Conservation (phyloP, 1,140 invertebrate species). For the Pseudachorutes palmiensis region DNA sequence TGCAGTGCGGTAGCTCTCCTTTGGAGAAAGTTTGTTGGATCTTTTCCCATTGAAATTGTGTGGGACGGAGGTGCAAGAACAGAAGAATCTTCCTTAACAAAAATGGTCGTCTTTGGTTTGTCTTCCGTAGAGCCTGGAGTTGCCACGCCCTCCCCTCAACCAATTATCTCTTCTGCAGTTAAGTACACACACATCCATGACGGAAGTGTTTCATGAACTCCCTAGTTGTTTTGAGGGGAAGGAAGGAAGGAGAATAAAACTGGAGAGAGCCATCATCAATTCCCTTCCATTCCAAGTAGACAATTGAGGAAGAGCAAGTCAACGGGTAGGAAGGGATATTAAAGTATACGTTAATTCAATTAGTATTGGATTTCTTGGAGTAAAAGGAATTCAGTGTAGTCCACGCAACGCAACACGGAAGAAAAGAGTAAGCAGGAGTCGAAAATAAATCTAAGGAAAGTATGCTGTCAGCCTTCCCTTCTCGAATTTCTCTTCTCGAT, state of each 20-base stretch:
- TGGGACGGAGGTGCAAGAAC: no score
- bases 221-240: background rate
- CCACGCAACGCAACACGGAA: background rate
- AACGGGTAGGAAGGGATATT: background rate
- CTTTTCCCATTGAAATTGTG: no score
- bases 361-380: background rate
- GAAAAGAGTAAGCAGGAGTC: background rate
- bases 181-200: no score
- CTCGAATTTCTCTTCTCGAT: background rate
- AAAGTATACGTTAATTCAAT: conserved; percentile 1
- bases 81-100: no score
- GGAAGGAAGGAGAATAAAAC: background rate
- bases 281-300: background rate
- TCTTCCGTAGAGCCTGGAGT: no score
- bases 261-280: background rate
- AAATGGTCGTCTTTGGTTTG: no score
- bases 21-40: no score
- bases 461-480: background rate
- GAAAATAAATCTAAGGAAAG: background rate
- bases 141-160: no score
- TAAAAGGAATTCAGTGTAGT: no score
- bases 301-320: background rate
- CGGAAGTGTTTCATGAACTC: background rate
- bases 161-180: no score
- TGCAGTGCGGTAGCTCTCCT: no score